Percentiles rank a stretch among this genome's conserved stretches.
phyloP scores from a whole-genome alignment of 2,113 vertebrate genomes.

The Megaceryle maxima region DNA sequence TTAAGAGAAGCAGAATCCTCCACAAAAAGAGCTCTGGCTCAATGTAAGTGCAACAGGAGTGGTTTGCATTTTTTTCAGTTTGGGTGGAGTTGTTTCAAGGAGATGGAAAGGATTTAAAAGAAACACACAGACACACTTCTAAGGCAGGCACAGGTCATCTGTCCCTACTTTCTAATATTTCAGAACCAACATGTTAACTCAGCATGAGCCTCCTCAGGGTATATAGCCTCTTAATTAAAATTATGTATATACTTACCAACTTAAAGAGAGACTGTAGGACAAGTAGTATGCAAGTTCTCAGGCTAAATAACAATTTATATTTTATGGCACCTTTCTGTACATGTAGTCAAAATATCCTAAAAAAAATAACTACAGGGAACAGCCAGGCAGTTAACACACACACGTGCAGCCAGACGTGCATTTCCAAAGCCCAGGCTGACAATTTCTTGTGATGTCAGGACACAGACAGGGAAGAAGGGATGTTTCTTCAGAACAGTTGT shows the following conservation, averaged over 20 bases:
- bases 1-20: background rate
- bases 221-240: background rate
- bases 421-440: background rate
- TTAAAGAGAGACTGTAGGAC: background rate
- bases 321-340: background rate
- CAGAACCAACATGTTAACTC: background rate
- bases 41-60: rapidly evolving
- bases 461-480: background rate
- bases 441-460: background rate
- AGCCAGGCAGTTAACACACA: background rate
- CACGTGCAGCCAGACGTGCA: background rate
- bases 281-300: background rate
- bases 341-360: background rate
- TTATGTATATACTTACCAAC: background rate
- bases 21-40: rapidly evolving
- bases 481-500: rapidly evolving
- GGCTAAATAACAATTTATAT: background rate
- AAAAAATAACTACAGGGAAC: background rate
- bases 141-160: background rate
- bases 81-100: background rate
- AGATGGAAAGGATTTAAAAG: background rate
- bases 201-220: background rate
- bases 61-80: background rate
- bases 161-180: background rate
- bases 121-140: background rate